Conservation (phyloP, 2,888 invertebrate genomes). For the Nemotelus pantherinus region DNA sequence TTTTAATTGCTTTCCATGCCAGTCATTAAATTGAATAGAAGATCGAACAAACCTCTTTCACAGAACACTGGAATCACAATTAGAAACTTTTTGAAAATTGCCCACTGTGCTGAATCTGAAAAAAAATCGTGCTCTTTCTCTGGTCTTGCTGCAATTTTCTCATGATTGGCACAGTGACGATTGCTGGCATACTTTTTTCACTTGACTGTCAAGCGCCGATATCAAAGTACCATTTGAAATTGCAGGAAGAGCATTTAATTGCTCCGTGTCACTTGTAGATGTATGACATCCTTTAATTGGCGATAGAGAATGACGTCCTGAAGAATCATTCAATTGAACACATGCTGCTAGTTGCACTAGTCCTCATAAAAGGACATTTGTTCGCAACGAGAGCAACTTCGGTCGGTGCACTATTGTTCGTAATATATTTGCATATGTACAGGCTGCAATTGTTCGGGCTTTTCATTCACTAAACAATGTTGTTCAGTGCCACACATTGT, state of each 20-base stretch:
- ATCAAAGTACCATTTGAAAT: background rate
- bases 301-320: conserved; percentile 25
- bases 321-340: conserved; percentile 48
- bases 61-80: too few species aligned
- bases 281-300: conserved; percentile 39
- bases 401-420: background rate
- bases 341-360: conserved; percentile 42
- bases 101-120: too few species aligned
- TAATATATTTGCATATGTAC: conserved; percentile 27
- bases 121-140: too few species aligned
- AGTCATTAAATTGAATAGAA: too few species aligned
- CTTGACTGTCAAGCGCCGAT: too few species aligned
- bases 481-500: background rate
- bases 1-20: too few species aligned
- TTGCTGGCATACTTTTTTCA: too few species aligned
- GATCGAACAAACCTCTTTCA: too few species aligned
- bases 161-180: too few species aligned
- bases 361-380: conserved; percentile 43
- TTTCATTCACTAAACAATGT: conserved; percentile 13
- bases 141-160: too few species aligned
- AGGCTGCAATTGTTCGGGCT: conserved; percentile 3
- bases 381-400: conserved; percentile 38
- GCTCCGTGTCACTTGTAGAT: conserved; percentile 22
- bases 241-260: conserved; percentile 32
- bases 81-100: too few species aligned